phyloP scores from a whole-genome alignment of 2,113 vertebrate species.

The Tiliqua scincoides region DNA sequence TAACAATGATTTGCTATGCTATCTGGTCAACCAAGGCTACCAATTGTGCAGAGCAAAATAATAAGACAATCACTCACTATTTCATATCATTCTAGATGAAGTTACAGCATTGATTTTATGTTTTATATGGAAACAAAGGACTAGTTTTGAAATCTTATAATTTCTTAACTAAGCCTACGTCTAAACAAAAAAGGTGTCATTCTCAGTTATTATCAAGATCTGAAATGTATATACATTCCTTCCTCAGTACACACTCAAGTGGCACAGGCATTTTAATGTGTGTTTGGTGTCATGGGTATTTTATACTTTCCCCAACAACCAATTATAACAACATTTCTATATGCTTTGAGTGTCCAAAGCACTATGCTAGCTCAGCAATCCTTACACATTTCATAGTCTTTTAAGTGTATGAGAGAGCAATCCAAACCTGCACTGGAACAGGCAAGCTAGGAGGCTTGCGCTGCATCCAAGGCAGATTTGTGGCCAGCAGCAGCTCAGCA shows the following conservation, averaged over 20 bases:
- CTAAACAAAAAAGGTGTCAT: background rate
- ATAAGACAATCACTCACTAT: background rate
- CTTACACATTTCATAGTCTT: background rate
- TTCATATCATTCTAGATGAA: background rate
- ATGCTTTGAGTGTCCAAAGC: background rate
- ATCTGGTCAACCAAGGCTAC: background rate
- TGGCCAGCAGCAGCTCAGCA: no score
- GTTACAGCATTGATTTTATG: no score
- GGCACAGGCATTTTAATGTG: background rate
- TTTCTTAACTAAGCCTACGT: background rate
- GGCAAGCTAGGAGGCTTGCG: no score
- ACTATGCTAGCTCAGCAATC: background rate
- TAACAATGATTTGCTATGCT: background rate
- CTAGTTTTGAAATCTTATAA: background rate
- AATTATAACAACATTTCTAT: background rate
- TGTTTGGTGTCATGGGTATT: background rate
- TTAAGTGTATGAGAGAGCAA: no score
- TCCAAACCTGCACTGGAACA: no score
- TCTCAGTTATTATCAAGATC: background rate
- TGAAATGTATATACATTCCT: background rate
- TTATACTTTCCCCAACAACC: background rate
- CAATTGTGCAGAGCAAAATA: background rate
- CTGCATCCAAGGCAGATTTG: no score
- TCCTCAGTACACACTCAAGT: background rate
- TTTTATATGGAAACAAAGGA: background rate